Base-by-base conservation (phyloP, 2,888 invertebrate species). In the Emmelina monodactyla region DNA sequence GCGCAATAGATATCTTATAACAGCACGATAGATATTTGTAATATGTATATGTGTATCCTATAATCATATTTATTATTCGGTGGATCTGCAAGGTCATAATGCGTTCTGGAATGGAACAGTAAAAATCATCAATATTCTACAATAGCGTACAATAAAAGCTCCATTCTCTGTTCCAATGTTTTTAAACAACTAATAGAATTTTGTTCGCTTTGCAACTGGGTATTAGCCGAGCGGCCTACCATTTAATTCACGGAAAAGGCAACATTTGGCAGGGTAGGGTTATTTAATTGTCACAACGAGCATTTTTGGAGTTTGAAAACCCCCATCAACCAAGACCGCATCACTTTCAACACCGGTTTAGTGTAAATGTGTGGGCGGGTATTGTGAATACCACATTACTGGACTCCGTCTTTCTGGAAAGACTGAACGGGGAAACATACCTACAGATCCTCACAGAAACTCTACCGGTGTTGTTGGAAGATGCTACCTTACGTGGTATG, bases 311-410 rank as follows among this genome's bases (percentile, higher is more conserved):
- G 12, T 3, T 11, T 6, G 39, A 39, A 32, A 41, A 41, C 22
- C 41, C 38, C 1, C 37, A 38, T n/a, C 16, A 16, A 25, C 14
- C n/a, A 3, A 37, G 37, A 30, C 29, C 22, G 3, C 19, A 34
- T 30, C 30, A 25, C 22, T 40, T 35, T 19, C 38, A 41, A 16
- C 32, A 34, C 6, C 31, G 34, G 9, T 38, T 38, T 14, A 31
- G 33, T 14, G 38, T 41, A 7, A 36, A 34, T 25, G 32, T 38
- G 12, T 41, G 38, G 41, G 36, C 38, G 11, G 41, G 38, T 13
- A 38, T 41, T 14, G 19, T 39, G 9, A 14, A 19, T 19, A 13
- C 25, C 12, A 12, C 19, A 4, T 32, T 35, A 28, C 25, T 35
- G 28, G 35, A 35, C 19, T 33, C 35, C 16, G 33, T 30, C 2